Percentiles rank a stretch among this genome's conserved stretches.
Conservation (phyloP, 2,888 invertebrate genomes). For the Dilophus febrilis region DNA sequence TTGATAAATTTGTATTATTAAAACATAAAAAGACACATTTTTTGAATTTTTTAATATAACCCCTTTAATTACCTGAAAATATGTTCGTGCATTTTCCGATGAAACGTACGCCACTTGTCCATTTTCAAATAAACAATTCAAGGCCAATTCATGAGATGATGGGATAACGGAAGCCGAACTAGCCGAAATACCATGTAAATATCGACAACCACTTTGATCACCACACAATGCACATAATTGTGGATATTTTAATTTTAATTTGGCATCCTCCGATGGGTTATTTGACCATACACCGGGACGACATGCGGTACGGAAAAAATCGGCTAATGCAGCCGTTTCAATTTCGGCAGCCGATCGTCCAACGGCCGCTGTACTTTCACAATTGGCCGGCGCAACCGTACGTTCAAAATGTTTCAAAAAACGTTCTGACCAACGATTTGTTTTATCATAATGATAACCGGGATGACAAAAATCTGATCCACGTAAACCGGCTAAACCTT, state of each 20-base stretch:
- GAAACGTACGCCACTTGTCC: slow-evolving; percentile 41
- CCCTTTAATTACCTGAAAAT: too few relatives aligned
- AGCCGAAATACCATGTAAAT: slow-evolving; percentile 2
- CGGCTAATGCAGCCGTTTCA: slow-evolving; percentile 40
- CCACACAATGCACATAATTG: slow-evolving; percentile 35
- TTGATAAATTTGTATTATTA: too few relatives aligned
- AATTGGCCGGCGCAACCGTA: slow-evolving; percentile 15
- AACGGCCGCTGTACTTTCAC: slow-evolving; percentile 17
- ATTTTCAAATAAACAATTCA: slow-evolving; percentile 33
- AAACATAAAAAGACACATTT: too few relatives aligned
- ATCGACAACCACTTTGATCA: slow-evolving; percentile 15
- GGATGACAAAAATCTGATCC: slow-evolving; percentile 46
- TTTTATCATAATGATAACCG: slow-evolving; percentile 33
- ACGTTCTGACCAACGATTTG: slow-evolving; percentile 35
- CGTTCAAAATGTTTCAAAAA: slow-evolving; percentile 43
- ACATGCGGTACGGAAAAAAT: slow-evolving; percentile 52
- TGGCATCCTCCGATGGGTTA: slow-evolving; percentile 33
- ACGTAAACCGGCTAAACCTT: slow-evolving; percentile 32
- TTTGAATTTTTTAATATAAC: too few relatives aligned
- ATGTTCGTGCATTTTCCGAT: slow-evolving; percentile 22
- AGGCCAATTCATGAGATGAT: slow-evolving; percentile 31
- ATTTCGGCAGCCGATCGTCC: slow-evolving; percentile 36
- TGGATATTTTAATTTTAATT: slow-evolving; percentile 36
- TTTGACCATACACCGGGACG: slow-evolving; percentile 53
- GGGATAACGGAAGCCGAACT: slow-evolving; percentile 14